Evolutionary conservation across 2,888 invertebrate species (phyloP).

Genomic region (Aleiodes testaceus): DNA sequence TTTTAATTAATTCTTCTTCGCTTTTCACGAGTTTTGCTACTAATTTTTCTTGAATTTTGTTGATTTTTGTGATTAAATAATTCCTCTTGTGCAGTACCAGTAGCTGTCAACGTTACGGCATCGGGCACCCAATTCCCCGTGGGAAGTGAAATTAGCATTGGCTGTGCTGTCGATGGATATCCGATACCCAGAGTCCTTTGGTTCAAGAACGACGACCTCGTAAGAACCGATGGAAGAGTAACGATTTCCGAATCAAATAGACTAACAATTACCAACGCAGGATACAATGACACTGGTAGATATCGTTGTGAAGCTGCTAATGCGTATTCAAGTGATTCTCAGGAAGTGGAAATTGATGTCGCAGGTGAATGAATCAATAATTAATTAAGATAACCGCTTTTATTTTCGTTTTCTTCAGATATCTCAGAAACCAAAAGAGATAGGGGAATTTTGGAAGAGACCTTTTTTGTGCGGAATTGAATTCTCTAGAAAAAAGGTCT

Average conservation of each 20-base stretch:
- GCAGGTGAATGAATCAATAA: slow-evolving; percentile 82
- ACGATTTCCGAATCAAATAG: slow-evolving; percentile 82
- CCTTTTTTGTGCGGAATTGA: no score
- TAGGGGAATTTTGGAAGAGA: no score
- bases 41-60: no score
- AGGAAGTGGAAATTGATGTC: slow-evolving; percentile 80
- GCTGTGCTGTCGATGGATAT: slow-evolving; percentile 85
- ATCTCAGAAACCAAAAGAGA: no score
- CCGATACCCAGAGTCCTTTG: slow-evolving; percentile 85
- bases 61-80: slow-evolving; percentile 38
- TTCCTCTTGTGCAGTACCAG: slow-evolving; percentile 76
- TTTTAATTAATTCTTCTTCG: no score
- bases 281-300: slow-evolving; percentile 82
- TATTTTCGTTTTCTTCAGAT: no score
- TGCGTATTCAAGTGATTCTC: slow-evolving; percentile 79
- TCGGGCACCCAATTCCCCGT: slow-evolving; percentile 77
- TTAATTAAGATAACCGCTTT: no score
- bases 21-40: no score
- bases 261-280: slow-evolving; percentile 80
- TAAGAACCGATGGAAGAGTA: slow-evolving; percentile 77
- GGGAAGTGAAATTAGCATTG: slow-evolving; percentile 81
- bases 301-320: slow-evolving; percentile 91
- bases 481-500: no score
- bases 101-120: slow-evolving; percentile 78
- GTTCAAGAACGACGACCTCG: slow-evolving; percentile 82